These are phyloP conservation scores for Chironomus tepperi DNA, from an alignment of 1,140 invertebrate genomes.

Conservation along the genomic window DNA sequence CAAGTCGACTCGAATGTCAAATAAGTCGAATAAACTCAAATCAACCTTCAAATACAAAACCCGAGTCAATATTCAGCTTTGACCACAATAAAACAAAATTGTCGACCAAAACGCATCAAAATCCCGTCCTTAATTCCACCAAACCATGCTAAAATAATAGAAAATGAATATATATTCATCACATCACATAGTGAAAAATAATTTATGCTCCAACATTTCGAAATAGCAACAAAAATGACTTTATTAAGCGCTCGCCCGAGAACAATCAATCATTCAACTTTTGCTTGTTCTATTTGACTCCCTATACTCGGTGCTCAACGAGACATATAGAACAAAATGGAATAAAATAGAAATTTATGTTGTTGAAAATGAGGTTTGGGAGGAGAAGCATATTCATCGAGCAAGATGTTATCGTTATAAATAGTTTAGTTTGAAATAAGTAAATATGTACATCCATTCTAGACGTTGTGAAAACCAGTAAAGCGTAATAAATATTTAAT, in stretches of 20 bases:
- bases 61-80: too few species aligned
- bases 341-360: slow-evolving; percentile 1
- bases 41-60: too few species aligned
- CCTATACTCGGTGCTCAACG: neutral
- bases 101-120: too few species aligned
- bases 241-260: slow-evolving; percentile 15
- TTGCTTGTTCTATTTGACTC: neutral
- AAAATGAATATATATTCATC: slow-evolving; percentile 5
- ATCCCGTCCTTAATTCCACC: too few species aligned
- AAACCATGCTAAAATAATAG: too few species aligned
- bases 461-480: too few species aligned
- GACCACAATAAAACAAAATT: too few species aligned
- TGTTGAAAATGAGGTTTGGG: neutral
- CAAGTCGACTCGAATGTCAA: too few species aligned
- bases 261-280: slow-evolving; percentile 21
- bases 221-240: slow-evolving; percentile 10
- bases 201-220: slow-evolving; percentile 6
- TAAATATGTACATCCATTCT: too few species aligned
- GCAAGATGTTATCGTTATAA: neutral
- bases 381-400: neutral
- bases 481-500: neutral
- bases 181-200: neutral
- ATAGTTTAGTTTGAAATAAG: too few species aligned
- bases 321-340: slow-evolving; percentile 7
- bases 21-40: too few species aligned